Evolutionary conservation across 2,113 vertebrate species (phyloP), one percentile per base, ranked within the genome.

Genomic region (Nansenia antarctica): DNA sequence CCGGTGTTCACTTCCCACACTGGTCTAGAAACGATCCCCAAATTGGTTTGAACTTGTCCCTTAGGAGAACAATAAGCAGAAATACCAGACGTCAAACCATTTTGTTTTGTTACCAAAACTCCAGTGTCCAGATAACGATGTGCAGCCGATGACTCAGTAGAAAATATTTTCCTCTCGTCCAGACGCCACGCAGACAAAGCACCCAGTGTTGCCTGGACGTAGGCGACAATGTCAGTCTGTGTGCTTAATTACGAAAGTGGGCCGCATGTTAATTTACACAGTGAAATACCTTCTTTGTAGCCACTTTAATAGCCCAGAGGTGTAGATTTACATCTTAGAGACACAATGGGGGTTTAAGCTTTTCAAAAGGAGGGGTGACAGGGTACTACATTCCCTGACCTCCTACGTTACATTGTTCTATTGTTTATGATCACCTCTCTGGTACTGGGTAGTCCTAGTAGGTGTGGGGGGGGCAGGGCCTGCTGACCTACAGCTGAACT

Each of bases 141-240:
- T 85, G 77, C 80, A 89, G 85, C 74, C 76, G 84, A 89, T 93
- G 90, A 93, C 84, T 92, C 90, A 91, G 87, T 88, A 77, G 73
- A 85, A 91, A 90, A 91, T 90, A 90, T 91, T 90, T 90, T 89
- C 87, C 89, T 86, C 80, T 88, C 32, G 76, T 85, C 85, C 82
- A 88, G 86, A 88, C 83, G 87, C 87, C 87, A 86, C 73, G 82
- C 85, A 79, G 78, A 93, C 91, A 93, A 93, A 94, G 94, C 85
- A 72, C 83, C 77, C 85, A 90, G 81, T 91, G 91, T 92, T 89
- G 82, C 77, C n/a, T 64, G 65, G 18, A 77, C 67, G 85, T 87
- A 91, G 92, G 91, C 90, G 72, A 93, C 91, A 93, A 92, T 83
- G 85, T 90, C 79, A 76, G 90, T 83, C 89, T 93, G 91, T 94